A percentile compares a stretch with the other conserved stretches of the same genome.
phyloP scores from a whole-genome alignment of 2,888 invertebrate genomes.

The Azorinus chamasolen region DNA sequence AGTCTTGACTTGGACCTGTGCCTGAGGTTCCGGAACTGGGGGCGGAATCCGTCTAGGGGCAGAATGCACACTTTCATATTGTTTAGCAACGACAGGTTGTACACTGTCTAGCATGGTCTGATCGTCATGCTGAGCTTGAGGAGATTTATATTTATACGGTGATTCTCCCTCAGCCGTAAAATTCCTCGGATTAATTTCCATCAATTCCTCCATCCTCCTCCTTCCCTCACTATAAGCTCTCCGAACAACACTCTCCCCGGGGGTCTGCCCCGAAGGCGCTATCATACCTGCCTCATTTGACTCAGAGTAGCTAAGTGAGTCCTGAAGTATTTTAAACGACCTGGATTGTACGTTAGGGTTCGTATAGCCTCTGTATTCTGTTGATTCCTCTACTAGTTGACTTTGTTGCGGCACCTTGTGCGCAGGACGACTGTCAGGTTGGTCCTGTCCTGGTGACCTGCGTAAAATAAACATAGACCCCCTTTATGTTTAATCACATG shows the following conservation, averaged over 20 bases:
- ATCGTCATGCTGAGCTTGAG: constrained; percentile 22
- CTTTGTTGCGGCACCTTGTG: constrained; percentile 4
- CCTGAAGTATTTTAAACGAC: constrained; percentile 78
- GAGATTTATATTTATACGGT: constrained; percentile 39
- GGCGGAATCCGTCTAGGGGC: constrained; percentile 11
- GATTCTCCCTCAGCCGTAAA: constrained; percentile 48
- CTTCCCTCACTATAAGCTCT: constrained; percentile 61
- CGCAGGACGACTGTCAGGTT: constrained; percentile 35
- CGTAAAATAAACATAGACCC: too few relatives aligned
- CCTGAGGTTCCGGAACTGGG: background rate
- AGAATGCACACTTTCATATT: constrained; percentile 19
- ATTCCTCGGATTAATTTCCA: constrained; percentile 60
- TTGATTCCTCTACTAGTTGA: constrained; percentile 69
- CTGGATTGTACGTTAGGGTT: constrained; percentile 79
- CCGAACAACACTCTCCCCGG: constrained; percentile 59
- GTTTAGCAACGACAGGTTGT: constrained; percentile 3
- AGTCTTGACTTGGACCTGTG: background rate
- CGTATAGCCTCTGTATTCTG: constrained; percentile 70
- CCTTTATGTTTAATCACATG: too few relatives aligned
- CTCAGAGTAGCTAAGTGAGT: constrained; percentile 71
- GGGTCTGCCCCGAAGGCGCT: constrained; percentile 47
- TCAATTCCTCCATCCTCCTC: constrained; percentile 58
- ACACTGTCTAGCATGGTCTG: constrained; percentile 6
- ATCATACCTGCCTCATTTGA: constrained; percentile 65
- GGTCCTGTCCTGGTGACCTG: constrained; percentile 34